Evolutionary conservation across 2,797 vertebrate species (phyloP), one percentile per base, ranked within the genome.

Genomic region (Coracias cyanogaster): DNA sequence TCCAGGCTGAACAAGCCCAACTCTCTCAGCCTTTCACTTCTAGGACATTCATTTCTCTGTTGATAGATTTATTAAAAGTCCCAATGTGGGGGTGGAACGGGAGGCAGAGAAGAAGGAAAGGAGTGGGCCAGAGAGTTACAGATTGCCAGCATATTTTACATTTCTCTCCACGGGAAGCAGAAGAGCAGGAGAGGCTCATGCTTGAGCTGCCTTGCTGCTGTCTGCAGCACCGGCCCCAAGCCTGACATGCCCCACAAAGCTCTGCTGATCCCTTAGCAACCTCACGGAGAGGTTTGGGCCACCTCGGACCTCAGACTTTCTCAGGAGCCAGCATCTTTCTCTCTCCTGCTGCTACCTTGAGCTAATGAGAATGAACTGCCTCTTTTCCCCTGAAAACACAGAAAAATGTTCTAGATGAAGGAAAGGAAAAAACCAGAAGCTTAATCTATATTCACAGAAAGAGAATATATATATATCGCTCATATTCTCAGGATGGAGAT

Each of bases 371-470:
- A 62, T 2, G 15, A 84, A 14, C 22, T 54, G 43, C 29, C 69
- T 74, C 57, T 31, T n/a, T 43, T 35, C 8, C 76, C 21, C 39
- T 8, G 29, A 48, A 74, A 15, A 52, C 31, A n/a, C 20, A 15
- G 80, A 29, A 61, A 67, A 46, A 71, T 20, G 45, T 84, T 89
- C 55, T 49, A 70, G 29, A 69, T 64, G 64, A 89, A 79, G 70
- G 62, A n/a, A 69, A 73, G 31, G 37, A 94, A 60, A 77, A 82
- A 91, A 33, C 2, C 16, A 78, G 66, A 14, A 96, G 67, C 54
- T 93, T 93, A n/a, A 92, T 93, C 86, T 77, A 67, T 61, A 78
- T 87, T 90, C 89, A 90, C 49, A 87, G 72, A 69, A 88, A 80
- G 20, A 84, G 33, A 76, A 90, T 49, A 37, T 55, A 18, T 55